Evolutionary conservation across 2,797 vertebrate species (phyloP).

Genomic region (Brachymystax lenok): DNA sequence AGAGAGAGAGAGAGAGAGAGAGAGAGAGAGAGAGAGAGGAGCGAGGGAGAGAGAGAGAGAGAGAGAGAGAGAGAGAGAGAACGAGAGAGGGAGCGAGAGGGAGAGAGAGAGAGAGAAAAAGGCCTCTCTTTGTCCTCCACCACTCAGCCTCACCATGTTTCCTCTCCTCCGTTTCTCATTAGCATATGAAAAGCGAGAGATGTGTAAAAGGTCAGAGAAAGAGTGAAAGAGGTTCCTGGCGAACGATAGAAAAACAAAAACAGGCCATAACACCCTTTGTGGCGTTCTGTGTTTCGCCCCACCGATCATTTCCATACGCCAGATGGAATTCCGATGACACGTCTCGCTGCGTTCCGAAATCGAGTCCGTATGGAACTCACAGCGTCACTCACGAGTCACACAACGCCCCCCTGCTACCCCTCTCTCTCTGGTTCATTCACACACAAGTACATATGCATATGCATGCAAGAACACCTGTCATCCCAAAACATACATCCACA

Average conservation of each 20-base stretch:
- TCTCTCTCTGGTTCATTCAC: neutral
- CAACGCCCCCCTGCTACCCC: neutral
- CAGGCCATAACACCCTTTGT: slow-evolving; percentile 74
- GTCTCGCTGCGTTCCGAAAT: slow-evolving; percentile 59
- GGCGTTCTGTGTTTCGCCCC: slow-evolving; percentile 66
- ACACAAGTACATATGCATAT: neutral
- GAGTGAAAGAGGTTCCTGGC: slow-evolving; percentile 79
- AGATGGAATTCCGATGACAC: slow-evolving; percentile 70
- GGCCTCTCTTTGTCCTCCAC: slow-evolving; percentile 65
- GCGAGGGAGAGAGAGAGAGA: slow-evolving; percentile 35
- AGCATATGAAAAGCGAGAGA: slow-evolving; percentile 79
- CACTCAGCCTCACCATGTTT: slow-evolving; percentile 73
- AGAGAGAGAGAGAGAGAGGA: slow-evolving; percentile 35
- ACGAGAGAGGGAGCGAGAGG: slow-evolving; percentile 38
- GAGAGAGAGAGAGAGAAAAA: slow-evolving; percentile 65
- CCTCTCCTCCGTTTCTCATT: slow-evolving; percentile 72
- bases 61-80: slow-evolving; percentile 4
- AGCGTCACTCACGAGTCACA: neutral
- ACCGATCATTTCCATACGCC: slow-evolving; percentile 73
- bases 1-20: neutral
- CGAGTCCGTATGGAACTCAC: slow-evolving; percentile 44
- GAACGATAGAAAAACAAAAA: slow-evolving; percentile 76
- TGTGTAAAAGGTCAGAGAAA: slow-evolving; percentile 81
- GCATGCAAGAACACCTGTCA: neutral
- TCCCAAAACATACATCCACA: neutral